Conservation (phyloP, 64 coral and sea anemone genomes). For the Anthopleura sola region DNA sequence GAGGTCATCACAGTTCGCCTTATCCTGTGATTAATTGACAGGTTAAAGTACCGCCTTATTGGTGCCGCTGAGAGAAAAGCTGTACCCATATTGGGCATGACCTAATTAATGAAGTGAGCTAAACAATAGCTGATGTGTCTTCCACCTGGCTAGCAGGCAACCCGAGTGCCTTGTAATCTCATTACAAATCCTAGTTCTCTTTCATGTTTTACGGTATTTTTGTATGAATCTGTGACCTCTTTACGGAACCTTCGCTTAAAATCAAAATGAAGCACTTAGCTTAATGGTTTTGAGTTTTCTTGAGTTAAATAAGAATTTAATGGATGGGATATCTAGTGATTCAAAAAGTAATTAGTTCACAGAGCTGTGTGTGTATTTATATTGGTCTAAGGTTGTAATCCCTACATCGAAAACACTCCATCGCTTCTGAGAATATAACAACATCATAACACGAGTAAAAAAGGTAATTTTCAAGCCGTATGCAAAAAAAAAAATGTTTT, state of each 20-base stretch:
- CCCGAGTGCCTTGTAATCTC: background rate
- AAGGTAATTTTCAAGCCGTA: background rate
- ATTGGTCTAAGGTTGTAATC: background rate
- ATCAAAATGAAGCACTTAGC: background rate
- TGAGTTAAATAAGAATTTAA: background rate
- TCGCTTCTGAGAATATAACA: background rate
- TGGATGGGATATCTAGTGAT: background rate
- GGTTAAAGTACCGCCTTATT: background rate
- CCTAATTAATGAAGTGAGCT: background rate
- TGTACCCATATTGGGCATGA: conserved; percentile 7
- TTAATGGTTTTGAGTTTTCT: background rate
- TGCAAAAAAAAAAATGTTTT: background rate
- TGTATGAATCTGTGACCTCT: background rate
- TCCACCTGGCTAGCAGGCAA: background rate
- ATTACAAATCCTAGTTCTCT: background rate
- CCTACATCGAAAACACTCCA: too few species aligned
- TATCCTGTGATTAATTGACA: conserved; percentile 8
- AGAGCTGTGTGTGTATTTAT: background rate
- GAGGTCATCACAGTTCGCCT: conserved; percentile 1
- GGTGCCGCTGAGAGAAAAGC: background rate
- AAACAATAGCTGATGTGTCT: conserved; percentile 21
- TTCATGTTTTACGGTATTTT: background rate
- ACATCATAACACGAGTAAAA: background rate
- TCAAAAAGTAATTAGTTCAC: background rate
- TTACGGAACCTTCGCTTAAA: background rate